Evolutionary conservation across 2,888 invertebrate species (phyloP).

Genomic region (Netelia inedita): DNA sequence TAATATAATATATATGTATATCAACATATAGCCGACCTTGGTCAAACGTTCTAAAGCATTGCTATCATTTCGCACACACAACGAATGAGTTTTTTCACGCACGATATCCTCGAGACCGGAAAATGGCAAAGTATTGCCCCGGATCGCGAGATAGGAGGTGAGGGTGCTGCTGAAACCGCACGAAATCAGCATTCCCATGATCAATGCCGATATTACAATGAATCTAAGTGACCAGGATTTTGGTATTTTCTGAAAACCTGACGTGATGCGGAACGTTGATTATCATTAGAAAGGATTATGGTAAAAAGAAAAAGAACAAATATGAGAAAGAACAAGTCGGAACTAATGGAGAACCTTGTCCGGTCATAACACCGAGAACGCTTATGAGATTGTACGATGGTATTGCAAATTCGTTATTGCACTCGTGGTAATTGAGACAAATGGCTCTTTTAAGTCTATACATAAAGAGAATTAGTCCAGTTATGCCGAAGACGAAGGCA

Average conservation of each 20-base stretch:
- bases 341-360: conserved; percentile 74
- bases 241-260: conserved; percentile 76
- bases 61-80: conserved; percentile 85
- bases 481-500: conserved; percentile 69
- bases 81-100: conserved; percentile 79
- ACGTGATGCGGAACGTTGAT: background rate
- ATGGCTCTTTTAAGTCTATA: conserved; percentile 71
- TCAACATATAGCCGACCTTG: conserved; percentile 65
- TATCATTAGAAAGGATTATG: background rate
- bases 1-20: too few relatives aligned
- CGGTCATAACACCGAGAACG: conserved; percentile 75
- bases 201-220: conserved; percentile 72
- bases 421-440: conserved; percentile 64
- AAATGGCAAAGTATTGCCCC: conserved; percentile 81
- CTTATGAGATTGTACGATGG: conserved; percentile 74
- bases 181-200: conserved; percentile 77
- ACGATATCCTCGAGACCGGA: conserved; percentile 82
- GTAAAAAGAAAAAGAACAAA: background rate
- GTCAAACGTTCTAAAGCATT: conserved; percentile 82
- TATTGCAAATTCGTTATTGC: conserved; percentile 72
- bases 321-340: background rate
- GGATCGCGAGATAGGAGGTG: conserved; percentile 84
- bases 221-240: conserved; percentile 75
- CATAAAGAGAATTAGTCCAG: conserved; percentile 65
- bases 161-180: conserved; percentile 79